These are phyloP conservation scores for Philantomba maxwellii DNA, from an alignment of 2,113 vertebrate species.

Conservation along the genomic window DNA sequence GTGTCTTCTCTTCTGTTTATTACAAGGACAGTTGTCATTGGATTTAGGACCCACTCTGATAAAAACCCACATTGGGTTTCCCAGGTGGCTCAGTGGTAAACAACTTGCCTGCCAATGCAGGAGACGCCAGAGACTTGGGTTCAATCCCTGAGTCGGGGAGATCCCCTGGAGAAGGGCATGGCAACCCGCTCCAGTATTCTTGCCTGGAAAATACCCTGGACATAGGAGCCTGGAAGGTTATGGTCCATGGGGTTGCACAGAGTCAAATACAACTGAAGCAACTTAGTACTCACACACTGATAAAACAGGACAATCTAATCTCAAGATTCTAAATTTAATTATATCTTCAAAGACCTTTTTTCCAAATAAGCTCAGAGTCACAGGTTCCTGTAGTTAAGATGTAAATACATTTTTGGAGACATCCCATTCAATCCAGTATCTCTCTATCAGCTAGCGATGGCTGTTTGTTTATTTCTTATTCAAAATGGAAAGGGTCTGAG, in stretches of 20 bases:
- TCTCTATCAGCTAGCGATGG: background rate
- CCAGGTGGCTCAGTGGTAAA: background rate
- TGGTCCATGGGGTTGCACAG: background rate
- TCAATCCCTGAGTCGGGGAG: background rate
- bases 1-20: background rate
- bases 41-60: background rate
- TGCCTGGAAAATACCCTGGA: background rate
- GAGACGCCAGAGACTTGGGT: background rate
- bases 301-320: background rate
- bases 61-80: background rate
- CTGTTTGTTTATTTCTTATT: background rate
- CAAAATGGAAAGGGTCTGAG: background rate
- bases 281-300: background rate
- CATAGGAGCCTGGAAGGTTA: background rate
- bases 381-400: background rate
- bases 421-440: background rate
- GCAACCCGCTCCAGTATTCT: background rate
- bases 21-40: background rate
- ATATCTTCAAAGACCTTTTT: background rate
- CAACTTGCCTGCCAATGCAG: background rate
- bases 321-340: background rate
- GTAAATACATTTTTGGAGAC: background rate
- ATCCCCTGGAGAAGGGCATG: background rate
- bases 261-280: fast-evolving
- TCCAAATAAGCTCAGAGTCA: background rate